These are phyloP conservation scores for Labeo catla DNA, from an alignment of 2,113 vertebrate genomes.

Conservation along the genomic window DNA sequence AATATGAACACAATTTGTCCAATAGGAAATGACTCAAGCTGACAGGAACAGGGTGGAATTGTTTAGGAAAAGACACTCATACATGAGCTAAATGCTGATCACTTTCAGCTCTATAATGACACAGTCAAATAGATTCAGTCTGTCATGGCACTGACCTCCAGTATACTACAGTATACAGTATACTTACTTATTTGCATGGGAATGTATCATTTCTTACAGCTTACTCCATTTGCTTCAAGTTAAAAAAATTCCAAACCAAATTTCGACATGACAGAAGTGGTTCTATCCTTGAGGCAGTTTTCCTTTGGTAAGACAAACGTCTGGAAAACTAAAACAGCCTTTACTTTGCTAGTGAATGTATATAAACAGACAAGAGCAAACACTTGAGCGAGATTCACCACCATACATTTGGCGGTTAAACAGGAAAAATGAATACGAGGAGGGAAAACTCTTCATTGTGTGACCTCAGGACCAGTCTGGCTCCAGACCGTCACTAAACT, in stretches of 20 bases:
- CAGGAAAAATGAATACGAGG: neutral
- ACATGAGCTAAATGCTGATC: slow-evolving; percentile 13
- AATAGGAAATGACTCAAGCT: slow-evolving; percentile 37
- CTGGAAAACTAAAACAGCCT: slow-evolving; percentile 7
- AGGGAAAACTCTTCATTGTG: slow-evolving; percentile 3
- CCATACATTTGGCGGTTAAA: neutral
- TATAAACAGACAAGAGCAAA: neutral
- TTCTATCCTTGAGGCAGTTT: slow-evolving; percentile 36
- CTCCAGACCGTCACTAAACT: slow-evolving; percentile 6
- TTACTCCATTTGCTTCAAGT: neutral
- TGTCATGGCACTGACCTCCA: neutral
- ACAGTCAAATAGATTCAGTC: neutral
- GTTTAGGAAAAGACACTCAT: slow-evolving; percentile 3
- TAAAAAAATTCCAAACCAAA: neutral
- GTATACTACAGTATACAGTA: neutral
- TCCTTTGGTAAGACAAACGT: slow-evolving; percentile 70
- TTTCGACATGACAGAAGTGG: neutral
- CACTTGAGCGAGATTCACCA: neutral
- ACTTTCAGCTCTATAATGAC: neutral
- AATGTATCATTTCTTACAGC: neutral
- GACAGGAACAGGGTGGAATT: slow-evolving; percentile 11
- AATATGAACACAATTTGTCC: neutral
- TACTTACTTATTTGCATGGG: neutral
- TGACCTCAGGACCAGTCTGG: slow-evolving; percentile 31
- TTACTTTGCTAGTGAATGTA: slow-evolving; percentile 7